Conservation (phyloP, 2,888 invertebrate genomes). For the Acanthosoma haemorrhoidale region DNA sequence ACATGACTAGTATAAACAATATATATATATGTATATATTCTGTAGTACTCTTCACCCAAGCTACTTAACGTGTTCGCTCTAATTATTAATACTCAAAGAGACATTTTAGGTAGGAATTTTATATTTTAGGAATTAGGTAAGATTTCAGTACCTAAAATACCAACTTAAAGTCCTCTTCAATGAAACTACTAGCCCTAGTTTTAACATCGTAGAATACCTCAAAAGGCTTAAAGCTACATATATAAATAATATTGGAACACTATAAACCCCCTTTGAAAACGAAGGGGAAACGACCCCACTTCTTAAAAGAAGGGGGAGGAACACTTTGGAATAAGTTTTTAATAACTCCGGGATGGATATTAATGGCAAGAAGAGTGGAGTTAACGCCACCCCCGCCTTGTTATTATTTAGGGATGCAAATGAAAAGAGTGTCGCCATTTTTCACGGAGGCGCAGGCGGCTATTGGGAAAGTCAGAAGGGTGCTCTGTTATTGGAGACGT, state of each 20-base stretch:
- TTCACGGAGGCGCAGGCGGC: conserved; percentile 15
- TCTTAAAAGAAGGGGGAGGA: conserved; percentile 3
- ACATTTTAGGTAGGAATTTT: too few relatives aligned
- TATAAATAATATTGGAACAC: too few relatives aligned
- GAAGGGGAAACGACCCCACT: neutral
- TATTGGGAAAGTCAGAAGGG: conserved; percentile 24
- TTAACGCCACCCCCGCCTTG: conserved; percentile 21
- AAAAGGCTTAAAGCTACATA: neutral
- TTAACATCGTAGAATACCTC: too few relatives aligned
- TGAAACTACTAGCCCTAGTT: too few relatives aligned
- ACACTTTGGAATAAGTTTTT: conserved; percentile 31
- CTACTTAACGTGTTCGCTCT: too few relatives aligned
- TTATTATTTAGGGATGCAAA: conserved; percentile 32
- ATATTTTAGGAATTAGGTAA: too few relatives aligned
- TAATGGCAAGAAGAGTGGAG: conserved; percentile 27
- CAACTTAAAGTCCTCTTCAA: too few relatives aligned
- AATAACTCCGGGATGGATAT: conserved; percentile 28
- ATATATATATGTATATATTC: too few relatives aligned
- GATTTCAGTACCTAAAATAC: too few relatives aligned
- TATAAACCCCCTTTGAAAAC: neutral
- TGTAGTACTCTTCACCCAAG: too few relatives aligned
- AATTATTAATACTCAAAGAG: too few relatives aligned
- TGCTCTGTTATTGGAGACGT: conserved; percentile 27
- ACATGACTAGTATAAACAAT: too few relatives aligned
- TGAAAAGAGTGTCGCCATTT: conserved; percentile 31